Evolutionary conservation across 2,888 invertebrate genomes (phyloP).

Genomic region (Clusia tigrina): DNA sequence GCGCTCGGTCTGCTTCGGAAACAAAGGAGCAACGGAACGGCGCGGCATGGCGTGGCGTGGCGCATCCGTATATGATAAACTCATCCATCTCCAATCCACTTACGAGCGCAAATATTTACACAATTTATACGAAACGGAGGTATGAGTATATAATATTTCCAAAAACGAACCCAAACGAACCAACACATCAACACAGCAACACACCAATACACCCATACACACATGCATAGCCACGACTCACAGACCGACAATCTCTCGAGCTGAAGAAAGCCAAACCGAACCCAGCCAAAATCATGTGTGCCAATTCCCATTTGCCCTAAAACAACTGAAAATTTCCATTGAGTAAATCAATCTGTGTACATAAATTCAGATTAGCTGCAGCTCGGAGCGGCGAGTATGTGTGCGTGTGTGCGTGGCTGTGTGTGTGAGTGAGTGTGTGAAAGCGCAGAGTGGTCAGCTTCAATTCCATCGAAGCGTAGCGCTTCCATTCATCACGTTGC

Average conservation of each 20-base stretch:
- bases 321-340: constrained; percentile 27
- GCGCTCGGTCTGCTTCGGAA: not conserved
- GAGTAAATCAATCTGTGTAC: constrained; percentile 57
- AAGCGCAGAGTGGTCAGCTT: constrained; percentile 18
- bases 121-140: constrained; percentile 56
- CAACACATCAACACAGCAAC: constrained; percentile 26
- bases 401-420: constrained; percentile 15
- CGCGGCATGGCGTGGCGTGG: not conserved
- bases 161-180: constrained; percentile 55
- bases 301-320: constrained; percentile 36
- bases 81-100: constrained; percentile 63
- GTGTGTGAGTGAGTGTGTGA: constrained; percentile 3
- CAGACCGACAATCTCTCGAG: constrained; percentile 11
- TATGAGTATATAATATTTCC: constrained; percentile 60
- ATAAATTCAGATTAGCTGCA: constrained; percentile 50
- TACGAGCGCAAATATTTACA: constrained; percentile 62
- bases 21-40: constrained; percentile 1
- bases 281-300: constrained; percentile 47
- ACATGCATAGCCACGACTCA: constrained; percentile 30
- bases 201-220: constrained; percentile 14
- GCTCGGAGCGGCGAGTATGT: constrained; percentile 17
- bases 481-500: not conserved
- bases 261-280: constrained; percentile 34
- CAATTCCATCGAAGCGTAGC: constrained; percentile 8
- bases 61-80: constrained; percentile 49